phyloP scores from a whole-genome alignment of 2,797 vertebrate genomes.

The Pseudochirops cupreus region DNA sequence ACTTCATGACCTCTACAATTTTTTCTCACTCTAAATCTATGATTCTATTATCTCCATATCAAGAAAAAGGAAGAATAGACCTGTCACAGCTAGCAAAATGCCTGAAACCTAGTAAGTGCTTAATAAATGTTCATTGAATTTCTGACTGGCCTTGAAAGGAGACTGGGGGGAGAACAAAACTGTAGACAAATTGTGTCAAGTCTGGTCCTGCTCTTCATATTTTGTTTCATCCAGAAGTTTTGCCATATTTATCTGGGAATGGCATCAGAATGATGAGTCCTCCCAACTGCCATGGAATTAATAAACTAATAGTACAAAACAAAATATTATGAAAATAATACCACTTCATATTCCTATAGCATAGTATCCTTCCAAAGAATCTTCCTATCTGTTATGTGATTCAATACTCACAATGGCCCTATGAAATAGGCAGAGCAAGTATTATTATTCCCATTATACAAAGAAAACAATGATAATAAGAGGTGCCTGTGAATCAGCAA shows the following conservation, averaged over 20 bases:
- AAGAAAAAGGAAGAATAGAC: neutral
- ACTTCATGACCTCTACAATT: neutral
- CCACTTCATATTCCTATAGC: neutral
- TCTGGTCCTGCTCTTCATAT: neutral
- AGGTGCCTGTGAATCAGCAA: neutral
- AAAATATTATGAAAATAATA: neutral
- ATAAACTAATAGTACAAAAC: neutral
- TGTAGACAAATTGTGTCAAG: neutral
- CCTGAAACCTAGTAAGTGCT: neutral
- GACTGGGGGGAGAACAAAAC: neutral
- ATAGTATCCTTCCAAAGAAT: neutral
- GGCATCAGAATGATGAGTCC: neutral
- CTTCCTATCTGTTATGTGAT: neutral
- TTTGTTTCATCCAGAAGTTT: neutral
- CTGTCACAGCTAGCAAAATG: neutral
- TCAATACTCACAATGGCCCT: neutral
- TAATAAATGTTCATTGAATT: neutral
- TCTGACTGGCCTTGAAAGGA: neutral
- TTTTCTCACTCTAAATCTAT: neutral
- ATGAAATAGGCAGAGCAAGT: neutral
- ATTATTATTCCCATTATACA: neutral
- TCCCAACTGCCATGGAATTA: neutral
- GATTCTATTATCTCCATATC: neutral
- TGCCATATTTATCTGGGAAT: neutral
- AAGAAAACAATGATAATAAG: neutral